Evolutionary conservation across 2,888 invertebrate species (phyloP).

Genomic region (Tetragonula carbonaria): DNA sequence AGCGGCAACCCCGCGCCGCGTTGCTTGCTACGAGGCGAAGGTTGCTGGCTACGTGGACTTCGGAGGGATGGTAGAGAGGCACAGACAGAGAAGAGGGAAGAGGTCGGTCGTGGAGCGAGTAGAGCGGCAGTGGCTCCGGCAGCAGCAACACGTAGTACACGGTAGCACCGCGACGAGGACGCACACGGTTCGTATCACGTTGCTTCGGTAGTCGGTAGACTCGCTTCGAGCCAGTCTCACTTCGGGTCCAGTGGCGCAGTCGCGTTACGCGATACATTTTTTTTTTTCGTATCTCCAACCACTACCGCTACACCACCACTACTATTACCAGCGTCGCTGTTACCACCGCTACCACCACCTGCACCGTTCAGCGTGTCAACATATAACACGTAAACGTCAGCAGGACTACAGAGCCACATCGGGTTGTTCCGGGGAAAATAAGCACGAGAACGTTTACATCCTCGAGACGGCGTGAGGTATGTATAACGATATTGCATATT

Average conservation of each 20-base stretch:
- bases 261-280: slow-evolving; percentile 59
- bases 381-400: slow-evolving; percentile 39
- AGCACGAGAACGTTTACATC: slow-evolving; percentile 32
- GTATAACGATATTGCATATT: not conserved
- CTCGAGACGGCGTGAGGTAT: slow-evolving; percentile 51
- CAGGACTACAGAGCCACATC: slow-evolving; percentile 55
- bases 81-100: slow-evolving; percentile 24
- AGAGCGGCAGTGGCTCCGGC: slow-evolving; percentile 55
- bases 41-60: slow-evolving; percentile 32
- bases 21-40: slow-evolving; percentile 41
- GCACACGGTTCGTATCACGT: slow-evolving; percentile 41
- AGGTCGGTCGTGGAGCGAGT: slow-evolving; percentile 27
- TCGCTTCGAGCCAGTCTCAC: slow-evolving; percentile 45
- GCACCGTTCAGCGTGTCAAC: slow-evolving; percentile 48
- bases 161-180: slow-evolving; percentile 55
- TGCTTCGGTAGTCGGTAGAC: slow-evolving; percentile 43
- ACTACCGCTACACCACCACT: slow-evolving; percentile 32
- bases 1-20: slow-evolving; percentile 59
- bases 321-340: slow-evolving; percentile 32
- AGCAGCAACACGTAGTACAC: slow-evolving; percentile 70
- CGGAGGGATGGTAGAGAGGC: slow-evolving; percentile 56
- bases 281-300: slow-evolving; percentile 46
- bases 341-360: slow-evolving; percentile 49
- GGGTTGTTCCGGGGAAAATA: slow-evolving; percentile 63
- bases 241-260: slow-evolving; percentile 60